Base-by-base conservation (phyloP, 2,797 vertebrate genomes). In the Pseudopleuronectes americanus region DNA sequence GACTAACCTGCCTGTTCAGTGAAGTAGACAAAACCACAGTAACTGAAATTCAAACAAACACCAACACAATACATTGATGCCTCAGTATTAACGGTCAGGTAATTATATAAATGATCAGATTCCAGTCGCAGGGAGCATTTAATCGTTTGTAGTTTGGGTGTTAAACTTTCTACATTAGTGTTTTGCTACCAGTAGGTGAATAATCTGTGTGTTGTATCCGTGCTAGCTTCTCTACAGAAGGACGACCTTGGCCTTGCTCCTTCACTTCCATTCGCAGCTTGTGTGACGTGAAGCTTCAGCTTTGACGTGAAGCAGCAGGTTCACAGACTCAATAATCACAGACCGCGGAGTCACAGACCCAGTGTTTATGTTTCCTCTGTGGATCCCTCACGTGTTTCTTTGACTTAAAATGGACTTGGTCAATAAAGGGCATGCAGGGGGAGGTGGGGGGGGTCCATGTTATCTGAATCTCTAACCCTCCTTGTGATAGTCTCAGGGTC, bases 401-500 rank as follows among this genome's bases (percentile, higher is more conserved):
- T 14, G 33, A 4, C 17, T 3, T 68, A 51, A 57, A 66, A 54
- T 8, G 22, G 22, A 70, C 59, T 12, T 17, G 7, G 64, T 43
- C 28, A 56, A 45, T 43, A 48, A 38, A 38, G 33, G 9, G 2
- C 13, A 23, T 13, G 21, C 12, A 38, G 2, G 1, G 10, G 10
- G 33, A 3, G 21, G 49, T 22, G 54, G 0, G 8, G 38, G 1
- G 7, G 0, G 1, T 19, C 31, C 4, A 6, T 8, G 41, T 69
- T 68, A 74, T 74, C 69, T 47, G 10, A 38, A 57, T 38, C 13
- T 21, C 24, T 57, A 21, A 3, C 16, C 28, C 12, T 36, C 14
- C 54, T 13, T 53, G 36, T 49, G 59, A 76, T 41, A 71, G 28
- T 26, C 41, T 23, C 28, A 2, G 22, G 53, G 68, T 75, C 65